Conservation (phyloP, 2,888 invertebrate genomes). For the Suillia variegata region DNA sequence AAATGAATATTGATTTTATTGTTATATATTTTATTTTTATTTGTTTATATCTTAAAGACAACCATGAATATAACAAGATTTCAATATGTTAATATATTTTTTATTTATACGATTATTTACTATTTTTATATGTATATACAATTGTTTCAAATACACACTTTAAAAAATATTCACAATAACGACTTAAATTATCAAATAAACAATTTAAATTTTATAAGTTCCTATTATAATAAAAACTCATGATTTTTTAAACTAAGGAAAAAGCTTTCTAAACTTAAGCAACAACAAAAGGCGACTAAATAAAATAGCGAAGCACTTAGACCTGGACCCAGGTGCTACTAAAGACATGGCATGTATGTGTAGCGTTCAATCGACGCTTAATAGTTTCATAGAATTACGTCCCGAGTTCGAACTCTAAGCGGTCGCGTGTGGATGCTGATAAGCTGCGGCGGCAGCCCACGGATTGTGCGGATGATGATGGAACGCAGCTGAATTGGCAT, state of each 20-base stretch:
- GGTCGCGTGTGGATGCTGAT: slow-evolving; percentile 51
- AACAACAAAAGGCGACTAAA: slow-evolving; percentile 35
- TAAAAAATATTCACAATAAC: slow-evolving; percentile 16
- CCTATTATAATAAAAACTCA: too few relatives aligned
- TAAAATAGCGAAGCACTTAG: slow-evolving; percentile 19
- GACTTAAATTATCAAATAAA: slow-evolving; percentile 7
- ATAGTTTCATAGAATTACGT: too few relatives aligned
- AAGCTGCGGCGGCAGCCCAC: slow-evolving; percentile 48
- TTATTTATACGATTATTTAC: too few relatives aligned
- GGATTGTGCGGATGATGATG: slow-evolving; percentile 41
- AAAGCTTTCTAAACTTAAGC: slow-evolving; percentile 23
- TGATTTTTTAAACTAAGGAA: background rate
- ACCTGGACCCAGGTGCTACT: too few relatives aligned
- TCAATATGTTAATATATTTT: slow-evolving; percentile 21
- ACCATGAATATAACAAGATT: slow-evolving; percentile 36
- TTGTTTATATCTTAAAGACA: slow-evolving; percentile 42
- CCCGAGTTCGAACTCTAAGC: slow-evolving; percentile 30
- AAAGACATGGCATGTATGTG: too few relatives aligned
- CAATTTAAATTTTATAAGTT: too few relatives aligned
- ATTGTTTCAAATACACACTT: slow-evolving; percentile 19
- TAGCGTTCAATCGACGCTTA: too few relatives aligned
- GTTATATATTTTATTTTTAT: slow-evolving; percentile 9
- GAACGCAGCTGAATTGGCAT: slow-evolving; percentile 36
- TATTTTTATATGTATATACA: slow-evolving; percentile 22
- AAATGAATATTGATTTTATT: too few relatives aligned